Evolutionary conservation across 2,888 invertebrate genomes (phyloP), one percentile per base, ranked within the genome.

Genomic region (Chloromyia formosa): DNA sequence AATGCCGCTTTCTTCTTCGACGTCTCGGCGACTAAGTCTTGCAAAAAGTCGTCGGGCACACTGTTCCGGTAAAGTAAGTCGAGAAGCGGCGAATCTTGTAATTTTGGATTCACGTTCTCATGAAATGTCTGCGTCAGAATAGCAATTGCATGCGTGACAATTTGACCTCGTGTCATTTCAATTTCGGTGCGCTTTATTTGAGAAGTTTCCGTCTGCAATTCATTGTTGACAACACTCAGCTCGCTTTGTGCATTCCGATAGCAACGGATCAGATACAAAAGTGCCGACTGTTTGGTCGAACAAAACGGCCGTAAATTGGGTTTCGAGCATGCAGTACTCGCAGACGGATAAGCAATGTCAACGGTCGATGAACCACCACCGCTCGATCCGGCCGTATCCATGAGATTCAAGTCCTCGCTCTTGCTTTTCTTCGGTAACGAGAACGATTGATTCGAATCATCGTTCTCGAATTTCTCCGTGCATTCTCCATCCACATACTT

Each of bases 31-130:
- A 91, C 87, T 10, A 92, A 84, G 77, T 87, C 86, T 68, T 87
- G 86, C n/a, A 92, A 82, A 79, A 91, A 91, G 0, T 89, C 89
- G 42, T 89, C 86, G 0, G 90, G 90, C 10, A 92, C 84, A 61
- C 86, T 87, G 79, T 90, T 89, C 72, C 87, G 86, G 54, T 91
- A 85, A 64, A 92, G 84, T 49, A 89, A 88, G 74, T 88, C 87
- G 5, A 91, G 83, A 22, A 92, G 84, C 0, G 89, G 86, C 0
- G 90, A 89, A 61, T 84, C 84, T 75, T 85, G 84, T 45, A 83
- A 74, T 1, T 80, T 79, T 53, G 77, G 78, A 64, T 82, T 80
- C 9, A 80, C 77, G 78, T 83, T 83, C 71, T 81, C 81, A 68
- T 82, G 80, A 10, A 85, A 81, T 16, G 80, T 81, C 77, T 85